phyloP scores from a whole-genome alignment of 2,888 invertebrate species.

The Anoncus sp. region DNA sequence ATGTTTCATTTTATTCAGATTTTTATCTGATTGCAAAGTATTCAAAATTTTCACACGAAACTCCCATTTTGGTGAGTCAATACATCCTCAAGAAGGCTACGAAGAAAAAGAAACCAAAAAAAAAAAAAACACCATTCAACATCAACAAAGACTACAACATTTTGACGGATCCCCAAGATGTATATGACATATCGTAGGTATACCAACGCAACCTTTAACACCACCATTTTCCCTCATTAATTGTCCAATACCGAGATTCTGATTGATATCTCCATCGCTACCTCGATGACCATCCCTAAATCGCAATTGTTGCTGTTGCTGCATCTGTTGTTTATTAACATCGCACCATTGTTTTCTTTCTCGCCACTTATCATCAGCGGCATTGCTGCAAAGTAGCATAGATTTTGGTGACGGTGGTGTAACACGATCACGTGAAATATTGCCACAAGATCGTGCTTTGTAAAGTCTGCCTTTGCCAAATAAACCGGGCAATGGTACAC shows the following conservation, averaged over 20 bases:
- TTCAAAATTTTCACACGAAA: too few relatives aligned
- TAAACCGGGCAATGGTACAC: conserved; percentile 86
- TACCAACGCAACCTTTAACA: conserved; percentile 82
- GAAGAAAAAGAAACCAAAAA: too few relatives aligned
- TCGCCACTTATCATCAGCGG: conserved; percentile 81
- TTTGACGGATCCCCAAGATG: conserved; percentile 85
- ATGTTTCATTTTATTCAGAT: too few relatives aligned
- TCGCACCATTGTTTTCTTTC: conserved; percentile 82
- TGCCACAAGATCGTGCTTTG: conserved; percentile 87
- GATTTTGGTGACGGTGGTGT: conserved; percentile 80
- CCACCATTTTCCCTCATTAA: conserved; percentile 75
- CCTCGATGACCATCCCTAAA: conserved; percentile 70
- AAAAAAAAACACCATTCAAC: not conserved
- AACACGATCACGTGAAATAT: conserved; percentile 85
- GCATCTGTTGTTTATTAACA: conserved; percentile 67
- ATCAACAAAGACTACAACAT: conserved; percentile 86
- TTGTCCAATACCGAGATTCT: conserved; percentile 83
- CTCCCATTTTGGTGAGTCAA: too few relatives aligned
- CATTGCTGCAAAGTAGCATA: conserved; percentile 76
- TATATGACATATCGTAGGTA: conserved; percentile 85
- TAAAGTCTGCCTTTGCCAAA: conserved; percentile 85
- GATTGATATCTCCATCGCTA: conserved; percentile 84
- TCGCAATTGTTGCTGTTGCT: conserved; percentile 68
- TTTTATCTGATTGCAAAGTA: too few relatives aligned
- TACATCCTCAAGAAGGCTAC: too few relatives aligned